A percentile compares a stretch with the other conserved stretches of the same genome.
These are phyloP conservation scores for Gobio occitaniae DNA, from an alignment of 2,797 vertebrate species.

Conservation along the genomic window DNA sequence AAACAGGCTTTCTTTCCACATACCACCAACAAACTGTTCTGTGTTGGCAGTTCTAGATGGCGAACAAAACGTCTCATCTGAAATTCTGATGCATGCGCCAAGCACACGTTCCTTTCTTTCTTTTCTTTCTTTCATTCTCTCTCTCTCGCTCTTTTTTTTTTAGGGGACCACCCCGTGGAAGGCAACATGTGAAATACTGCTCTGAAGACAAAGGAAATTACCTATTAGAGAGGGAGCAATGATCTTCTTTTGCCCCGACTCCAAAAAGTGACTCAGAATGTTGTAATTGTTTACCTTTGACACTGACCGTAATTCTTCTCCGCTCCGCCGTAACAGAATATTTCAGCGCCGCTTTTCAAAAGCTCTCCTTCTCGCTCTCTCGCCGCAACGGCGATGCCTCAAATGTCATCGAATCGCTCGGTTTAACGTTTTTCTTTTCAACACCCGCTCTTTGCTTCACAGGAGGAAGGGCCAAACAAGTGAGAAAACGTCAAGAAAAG, in stretches of 20 bases:
- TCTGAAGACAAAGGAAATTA: slow-evolving; percentile 81
- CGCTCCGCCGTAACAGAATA: slow-evolving; percentile 72
- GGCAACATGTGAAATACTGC: slow-evolving; percentile 72
- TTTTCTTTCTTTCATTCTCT: not conserved
- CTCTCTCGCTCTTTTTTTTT: not conserved
- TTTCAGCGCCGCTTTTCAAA: slow-evolving; percentile 71
- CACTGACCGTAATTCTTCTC: slow-evolving; percentile 73
- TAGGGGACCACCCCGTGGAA: slow-evolving; percentile 71
- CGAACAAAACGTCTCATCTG: slow-evolving; percentile 70
- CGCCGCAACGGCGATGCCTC: slow-evolving; percentile 31
- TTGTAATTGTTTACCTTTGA: slow-evolving; percentile 85
- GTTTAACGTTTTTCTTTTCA: slow-evolving; percentile 51
- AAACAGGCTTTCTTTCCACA: slow-evolving; percentile 59
- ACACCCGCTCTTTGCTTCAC: slow-evolving; percentile 42
- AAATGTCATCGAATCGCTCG: slow-evolving; percentile 51
- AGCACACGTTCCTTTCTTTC: slow-evolving; percentile 60
- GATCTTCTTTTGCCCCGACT: slow-evolving; percentile 74
- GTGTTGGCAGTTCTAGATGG: slow-evolving; percentile 67
- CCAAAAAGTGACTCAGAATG: slow-evolving; percentile 82
- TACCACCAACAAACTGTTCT: slow-evolving; percentile 65
- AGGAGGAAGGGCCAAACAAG: slow-evolving; percentile 19
- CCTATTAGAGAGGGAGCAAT: slow-evolving; percentile 76
- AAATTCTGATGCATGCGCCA: slow-evolving; percentile 67
- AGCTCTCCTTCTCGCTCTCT: slow-evolving; percentile 53
- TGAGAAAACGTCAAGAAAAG: slow-evolving; percentile 37